phyloP scores from a whole-genome alignment of 2,113 vertebrate genomes.

The Chloroceryle aenea region DNA sequence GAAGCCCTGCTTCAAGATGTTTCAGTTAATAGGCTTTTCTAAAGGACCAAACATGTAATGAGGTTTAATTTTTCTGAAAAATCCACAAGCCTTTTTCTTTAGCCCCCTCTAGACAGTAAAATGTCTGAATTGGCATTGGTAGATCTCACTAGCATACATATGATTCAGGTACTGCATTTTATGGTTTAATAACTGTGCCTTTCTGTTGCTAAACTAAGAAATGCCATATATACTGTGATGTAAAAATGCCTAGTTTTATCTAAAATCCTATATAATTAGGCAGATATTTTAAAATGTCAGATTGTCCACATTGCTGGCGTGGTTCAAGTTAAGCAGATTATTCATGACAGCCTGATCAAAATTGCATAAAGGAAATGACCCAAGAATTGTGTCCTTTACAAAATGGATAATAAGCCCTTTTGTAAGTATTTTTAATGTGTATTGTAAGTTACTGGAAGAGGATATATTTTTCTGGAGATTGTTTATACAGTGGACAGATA shows the following conservation, averaged over 20 bases:
- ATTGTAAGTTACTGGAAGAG: conserved; percentile 69
- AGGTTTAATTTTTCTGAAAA: conserved; percentile 35
- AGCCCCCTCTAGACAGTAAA: conserved; percentile 57
- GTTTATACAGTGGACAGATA: conserved; percentile 68
- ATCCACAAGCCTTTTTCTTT: neutral
- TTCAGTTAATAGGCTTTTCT: conserved; percentile 57
- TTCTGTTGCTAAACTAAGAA: conserved; percentile 79
- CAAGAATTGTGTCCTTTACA: conserved; percentile 42
- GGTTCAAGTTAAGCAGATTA: conserved; percentile 13
- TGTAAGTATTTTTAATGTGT: conserved; percentile 74
- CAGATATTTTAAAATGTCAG: conserved; percentile 57
- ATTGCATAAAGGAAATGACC: conserved; percentile 25
- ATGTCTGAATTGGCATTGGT: conserved; percentile 51
- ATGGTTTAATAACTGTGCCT: conserved; percentile 83
- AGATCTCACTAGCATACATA: neutral
- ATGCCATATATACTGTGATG: conserved; percentile 81
- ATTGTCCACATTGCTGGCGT: conserved; percentile 16
- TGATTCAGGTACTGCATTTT: conserved; percentile 80
- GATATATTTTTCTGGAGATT: conserved; percentile 76
- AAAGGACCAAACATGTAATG: conserved; percentile 72
- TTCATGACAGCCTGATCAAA: conserved; percentile 45
- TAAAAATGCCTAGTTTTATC: conserved; percentile 63
- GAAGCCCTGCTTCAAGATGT: conserved; percentile 48
- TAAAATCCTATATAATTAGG: conserved; percentile 57
- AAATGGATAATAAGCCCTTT: conserved; percentile 68